phyloP scores from a whole-genome alignment of 2,797 vertebrate species.

The Carcharodon carcharias region DNA sequence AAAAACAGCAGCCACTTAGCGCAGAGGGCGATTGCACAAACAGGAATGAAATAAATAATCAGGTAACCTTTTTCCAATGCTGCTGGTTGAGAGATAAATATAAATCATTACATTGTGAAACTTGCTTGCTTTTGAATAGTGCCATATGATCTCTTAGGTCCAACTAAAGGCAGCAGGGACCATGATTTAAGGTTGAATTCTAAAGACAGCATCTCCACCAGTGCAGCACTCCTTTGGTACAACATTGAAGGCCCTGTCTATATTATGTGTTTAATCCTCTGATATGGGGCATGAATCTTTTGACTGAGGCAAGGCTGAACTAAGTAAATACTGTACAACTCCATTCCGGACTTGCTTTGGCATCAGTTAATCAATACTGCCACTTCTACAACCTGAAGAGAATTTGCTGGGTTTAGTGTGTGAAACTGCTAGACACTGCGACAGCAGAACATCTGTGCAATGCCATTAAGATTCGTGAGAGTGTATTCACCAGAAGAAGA shows the following conservation, averaged over 20 bases:
- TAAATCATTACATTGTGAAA: neutral
- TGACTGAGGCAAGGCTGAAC: neutral
- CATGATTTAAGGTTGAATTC: neutral
- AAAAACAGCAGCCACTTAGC: neutral
- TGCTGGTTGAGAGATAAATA: neutral
- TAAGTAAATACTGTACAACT: neutral
- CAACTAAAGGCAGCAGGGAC: neutral
- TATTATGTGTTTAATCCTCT: neutral
- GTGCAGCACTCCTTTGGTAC: neutral
- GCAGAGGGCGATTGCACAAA: neutral
- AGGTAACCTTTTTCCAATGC: neutral
- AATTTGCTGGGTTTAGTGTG: neutral
- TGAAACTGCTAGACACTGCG: neutral
- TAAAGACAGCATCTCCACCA: neutral
- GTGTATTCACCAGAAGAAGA: neutral
- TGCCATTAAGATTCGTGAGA: neutral
- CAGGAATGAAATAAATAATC: neutral
- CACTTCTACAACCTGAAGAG: neutral
- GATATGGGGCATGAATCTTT: neutral
- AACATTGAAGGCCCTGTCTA: too few species aligned
- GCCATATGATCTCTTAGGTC: neutral
- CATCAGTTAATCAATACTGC: neutral
- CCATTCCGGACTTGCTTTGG: too few species aligned
- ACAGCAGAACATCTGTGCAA: neutral
- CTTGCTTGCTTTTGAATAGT: neutral